Conservation (phyloP, 2,797 vertebrate genomes). For the Neosilurus mollespiculum region DNA sequence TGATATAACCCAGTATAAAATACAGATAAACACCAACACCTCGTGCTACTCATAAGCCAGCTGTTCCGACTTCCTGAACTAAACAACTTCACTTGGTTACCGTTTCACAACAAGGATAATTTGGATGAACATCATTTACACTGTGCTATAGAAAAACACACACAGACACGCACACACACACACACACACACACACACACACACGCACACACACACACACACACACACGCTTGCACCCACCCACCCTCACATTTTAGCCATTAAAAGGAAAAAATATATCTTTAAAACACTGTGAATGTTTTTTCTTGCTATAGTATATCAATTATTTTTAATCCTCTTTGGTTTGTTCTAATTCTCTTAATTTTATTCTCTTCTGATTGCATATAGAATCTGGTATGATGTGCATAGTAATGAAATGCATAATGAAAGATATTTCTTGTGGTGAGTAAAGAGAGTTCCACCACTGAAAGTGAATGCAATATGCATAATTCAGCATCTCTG, state of each 20-base stretch:
- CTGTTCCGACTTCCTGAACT: background rate
- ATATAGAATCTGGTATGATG: background rate
- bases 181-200: too few relatives aligned
- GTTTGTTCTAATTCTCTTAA: background rate
- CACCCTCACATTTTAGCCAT: too few relatives aligned
- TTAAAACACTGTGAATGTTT: background rate
- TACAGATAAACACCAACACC: background rate
- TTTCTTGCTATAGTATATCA: background rate
- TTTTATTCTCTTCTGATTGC: background rate
- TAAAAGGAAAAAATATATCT: background rate
- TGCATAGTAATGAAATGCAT: background rate
- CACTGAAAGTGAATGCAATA: background rate
- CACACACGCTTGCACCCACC: too few relatives aligned
- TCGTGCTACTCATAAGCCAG: background rate
- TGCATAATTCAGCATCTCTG: conserved; percentile 13
- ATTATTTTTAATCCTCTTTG: background rate
- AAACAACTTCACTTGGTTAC: background rate
- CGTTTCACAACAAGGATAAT: background rate
- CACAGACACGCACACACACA: too few relatives aligned
- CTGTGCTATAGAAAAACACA: background rate
- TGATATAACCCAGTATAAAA: background rate
- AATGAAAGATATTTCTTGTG: background rate
- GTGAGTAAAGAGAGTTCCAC: background rate
- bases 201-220: too few relatives aligned
- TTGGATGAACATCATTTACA: background rate